phyloP scores from a whole-genome alignment of 2,113 vertebrate genomes.

The Cacatua alba region DNA sequence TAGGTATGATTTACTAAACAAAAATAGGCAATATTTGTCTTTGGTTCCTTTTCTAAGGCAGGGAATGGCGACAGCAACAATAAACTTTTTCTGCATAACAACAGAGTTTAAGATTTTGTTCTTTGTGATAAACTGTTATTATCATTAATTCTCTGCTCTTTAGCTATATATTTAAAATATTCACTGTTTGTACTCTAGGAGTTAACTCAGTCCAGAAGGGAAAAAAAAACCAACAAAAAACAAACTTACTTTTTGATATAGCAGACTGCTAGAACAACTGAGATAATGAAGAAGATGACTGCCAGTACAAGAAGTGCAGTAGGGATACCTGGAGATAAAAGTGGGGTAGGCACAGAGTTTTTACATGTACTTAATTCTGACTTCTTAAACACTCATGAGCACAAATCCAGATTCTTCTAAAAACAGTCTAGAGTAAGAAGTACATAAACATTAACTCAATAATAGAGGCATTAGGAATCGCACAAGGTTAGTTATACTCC shows the following conservation, averaged over 20 bases:
- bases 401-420: neutral
- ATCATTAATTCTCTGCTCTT: neutral
- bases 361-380: neutral
- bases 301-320: constrained; percentile 81
- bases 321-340: constrained; percentile 74
- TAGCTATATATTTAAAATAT: neutral
- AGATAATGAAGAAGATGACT: constrained; percentile 74
- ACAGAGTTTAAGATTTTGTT: neutral
- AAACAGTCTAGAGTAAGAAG: neutral
- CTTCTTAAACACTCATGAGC: neutral
- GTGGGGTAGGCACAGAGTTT: neutral
- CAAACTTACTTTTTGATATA: constrained; percentile 83
- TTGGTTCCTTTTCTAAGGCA: neutral
- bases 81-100: neutral
- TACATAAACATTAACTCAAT: neutral
- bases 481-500: neutral
- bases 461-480: neutral
- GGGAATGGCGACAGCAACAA: neutral
- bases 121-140: neutral
- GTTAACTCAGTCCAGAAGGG: neutral
- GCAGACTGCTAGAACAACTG: constrained; percentile 74
- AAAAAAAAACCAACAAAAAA: neutral
- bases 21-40: neutral
- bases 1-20: neutral
- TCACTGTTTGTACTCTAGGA: neutral